These are phyloP conservation scores for Eilema griseolum DNA, from an alignment of 2,888 invertebrate genomes.

Conservation along the genomic window DNA sequence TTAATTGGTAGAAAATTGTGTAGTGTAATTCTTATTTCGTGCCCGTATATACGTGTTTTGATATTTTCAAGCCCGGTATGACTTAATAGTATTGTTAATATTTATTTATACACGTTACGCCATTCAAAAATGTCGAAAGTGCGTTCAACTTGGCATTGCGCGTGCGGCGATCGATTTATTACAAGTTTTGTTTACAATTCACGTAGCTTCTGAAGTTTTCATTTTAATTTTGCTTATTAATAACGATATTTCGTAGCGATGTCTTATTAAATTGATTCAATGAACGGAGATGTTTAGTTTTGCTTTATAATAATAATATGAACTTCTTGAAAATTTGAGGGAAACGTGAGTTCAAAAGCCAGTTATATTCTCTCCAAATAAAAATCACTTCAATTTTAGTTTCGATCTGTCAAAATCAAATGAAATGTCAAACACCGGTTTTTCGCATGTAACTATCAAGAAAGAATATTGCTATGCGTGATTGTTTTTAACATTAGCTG, in stretches of 20 bases:
- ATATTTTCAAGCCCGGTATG: constrained; percentile 57
- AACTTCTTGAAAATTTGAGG: no score
- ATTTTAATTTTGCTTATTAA: background rate
- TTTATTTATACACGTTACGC: constrained; percentile 10
- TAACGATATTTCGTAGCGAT: background rate
- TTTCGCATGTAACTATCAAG: no score
- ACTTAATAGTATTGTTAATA: constrained; percentile 57
- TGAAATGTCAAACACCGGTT: no score
- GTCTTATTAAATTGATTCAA: background rate
- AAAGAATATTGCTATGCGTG: no score
- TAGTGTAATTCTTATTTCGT: constrained; percentile 57
- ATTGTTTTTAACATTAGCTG: no score
- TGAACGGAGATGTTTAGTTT: background rate
- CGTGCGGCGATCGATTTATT: background rate
- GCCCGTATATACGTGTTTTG: constrained; percentile 51
- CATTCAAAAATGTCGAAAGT: constrained; percentile 5
- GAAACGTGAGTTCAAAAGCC: no score
- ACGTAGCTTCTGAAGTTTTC: background rate
- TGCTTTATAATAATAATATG: background rate
- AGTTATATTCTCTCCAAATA: no score
- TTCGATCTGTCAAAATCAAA: no score
- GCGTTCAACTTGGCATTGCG: background rate
- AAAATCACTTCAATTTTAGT: no score
- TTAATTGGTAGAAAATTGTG: constrained; percentile 74
- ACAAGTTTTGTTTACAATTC: background rate